Evolutionary conservation across 1,140 invertebrate genomes (phyloP).

Genomic region (Plutomurus gul): DNA sequence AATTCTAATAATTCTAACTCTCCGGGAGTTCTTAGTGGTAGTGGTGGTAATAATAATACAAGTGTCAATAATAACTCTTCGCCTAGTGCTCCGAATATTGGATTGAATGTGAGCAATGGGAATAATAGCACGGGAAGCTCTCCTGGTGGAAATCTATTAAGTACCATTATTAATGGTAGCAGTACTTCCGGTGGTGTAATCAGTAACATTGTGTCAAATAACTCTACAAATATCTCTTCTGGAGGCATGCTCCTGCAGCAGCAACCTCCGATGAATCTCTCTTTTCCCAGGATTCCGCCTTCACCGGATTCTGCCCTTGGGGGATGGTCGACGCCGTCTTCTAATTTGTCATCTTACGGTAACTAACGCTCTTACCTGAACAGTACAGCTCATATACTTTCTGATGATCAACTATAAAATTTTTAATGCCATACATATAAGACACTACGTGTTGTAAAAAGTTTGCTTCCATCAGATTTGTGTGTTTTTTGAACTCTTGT

Average conservation of each 20-base stretch:
- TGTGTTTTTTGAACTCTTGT: too few relatives aligned
- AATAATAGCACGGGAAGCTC: background rate
- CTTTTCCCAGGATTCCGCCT: constrained; percentile 75
- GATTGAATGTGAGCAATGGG: constrained; percentile 47
- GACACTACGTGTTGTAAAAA: too few relatives aligned
- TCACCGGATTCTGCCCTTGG: constrained; percentile 70
- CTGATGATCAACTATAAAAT: too few relatives aligned
- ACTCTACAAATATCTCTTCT: constrained; percentile 20
- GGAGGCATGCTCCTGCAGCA: constrained; percentile 39
- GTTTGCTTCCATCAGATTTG: too few relatives aligned
- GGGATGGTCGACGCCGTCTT: constrained; percentile 69
- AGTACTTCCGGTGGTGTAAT: constrained; percentile 42
- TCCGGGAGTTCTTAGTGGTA: background rate
- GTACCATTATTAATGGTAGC: constrained; percentile 27
- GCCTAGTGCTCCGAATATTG: constrained; percentile 51
- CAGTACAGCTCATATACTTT: too few relatives aligned
- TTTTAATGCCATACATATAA: too few relatives aligned
- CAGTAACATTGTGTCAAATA: constrained; percentile 39
- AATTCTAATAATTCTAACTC: constrained; percentile 28
- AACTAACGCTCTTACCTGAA: too few relatives aligned
- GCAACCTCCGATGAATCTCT: constrained; percentile 64
- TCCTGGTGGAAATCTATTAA: background rate
- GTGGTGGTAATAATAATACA: constrained; percentile 33
- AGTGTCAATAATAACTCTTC: constrained; percentile 22
- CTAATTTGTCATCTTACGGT: too few relatives aligned